Evolutionary conservation across 2,888 invertebrate genomes (phyloP), one percentile per base, ranked within the genome.

Genomic region (Schizotus pectinicornis): DNA sequence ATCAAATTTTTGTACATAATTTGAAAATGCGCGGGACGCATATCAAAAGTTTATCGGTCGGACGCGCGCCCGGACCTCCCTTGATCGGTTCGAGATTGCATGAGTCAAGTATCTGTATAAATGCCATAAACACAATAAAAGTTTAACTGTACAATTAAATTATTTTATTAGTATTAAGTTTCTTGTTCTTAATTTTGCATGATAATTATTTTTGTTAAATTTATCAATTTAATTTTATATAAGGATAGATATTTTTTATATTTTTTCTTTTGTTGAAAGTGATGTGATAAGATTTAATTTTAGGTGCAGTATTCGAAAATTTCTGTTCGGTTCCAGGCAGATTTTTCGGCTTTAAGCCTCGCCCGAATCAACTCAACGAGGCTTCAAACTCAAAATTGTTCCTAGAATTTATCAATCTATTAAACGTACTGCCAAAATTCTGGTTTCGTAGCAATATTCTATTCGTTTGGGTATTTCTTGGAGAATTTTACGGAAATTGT

Each of bases 401-500:
- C 56, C 60, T 60, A 56, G 42, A 49, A 38, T 45, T 53, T 49
- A 47, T 59, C 56, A 55, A 47, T 58, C 33, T n/a, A 43, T 32
- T 47, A 51, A 32, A 8, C 30, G 2, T 32, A 47, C 47, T 47
- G 47, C 47, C 47, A 33, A 46, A 31, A 33, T 47, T 35, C 47
- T 13, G 36, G 36, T 14, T 33, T 35, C 11, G 39, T 47, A 53
- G 57, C 57, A 58, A 58, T 58, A 58, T 56, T 56, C 46, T 56
- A 45, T 51, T 56, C 45, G 50, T 55, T 56, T 56, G 38, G 35
- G 35, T 45, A 45, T 54, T 48, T 49, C 34, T 33, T 53, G 52
- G 45, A 57, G 38, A 48, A 55, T 49, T n/a, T 54, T 53, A 59
- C 53, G 49, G 36, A 68, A 69, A 75, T 76, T 77, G 77, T 77